These are phyloP conservation scores for Enteromius radiatus DNA, from an alignment of 2,797 vertebrate genomes.

Conservation along the genomic window DNA sequence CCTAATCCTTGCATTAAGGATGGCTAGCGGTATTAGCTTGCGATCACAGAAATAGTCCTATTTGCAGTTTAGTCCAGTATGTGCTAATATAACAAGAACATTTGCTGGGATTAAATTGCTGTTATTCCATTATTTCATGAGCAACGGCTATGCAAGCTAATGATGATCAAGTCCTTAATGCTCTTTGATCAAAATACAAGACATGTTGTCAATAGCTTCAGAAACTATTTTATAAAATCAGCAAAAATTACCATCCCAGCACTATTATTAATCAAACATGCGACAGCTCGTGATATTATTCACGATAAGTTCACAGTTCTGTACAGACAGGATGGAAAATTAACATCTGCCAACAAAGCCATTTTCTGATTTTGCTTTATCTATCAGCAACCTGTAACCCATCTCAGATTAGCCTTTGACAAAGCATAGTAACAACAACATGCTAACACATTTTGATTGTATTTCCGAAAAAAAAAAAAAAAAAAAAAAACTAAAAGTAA, in stretches of 20 bases:
- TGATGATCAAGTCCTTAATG: constrained; percentile 5
- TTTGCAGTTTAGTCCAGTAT: constrained; percentile 36
- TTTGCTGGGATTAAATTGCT: constrained; percentile 4
- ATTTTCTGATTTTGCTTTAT: neutral
- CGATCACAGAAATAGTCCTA: constrained; percentile 37
- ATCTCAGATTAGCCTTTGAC: neutral
- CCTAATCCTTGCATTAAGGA: constrained; percentile 50
- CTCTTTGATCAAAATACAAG: constrained; percentile 47
- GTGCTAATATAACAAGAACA: constrained; percentile 27
- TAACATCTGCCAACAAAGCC: no score
- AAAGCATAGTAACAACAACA: neutral
- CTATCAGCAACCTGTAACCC: neutral
- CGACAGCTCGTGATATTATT: neutral
- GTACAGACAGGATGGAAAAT: neutral
- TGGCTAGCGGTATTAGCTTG: constrained; percentile 28
- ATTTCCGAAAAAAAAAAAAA: neutral
- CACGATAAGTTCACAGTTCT: neutral
- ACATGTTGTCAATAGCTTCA: constrained; percentile 5
- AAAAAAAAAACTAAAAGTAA: neutral
- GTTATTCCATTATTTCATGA: neutral
- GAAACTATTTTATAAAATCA: neutral
- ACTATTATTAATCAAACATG: neutral
- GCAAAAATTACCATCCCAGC: neutral
- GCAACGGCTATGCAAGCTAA: neutral
- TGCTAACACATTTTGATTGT: neutral